A percentile compares a stretch with the other conserved stretches of the same genome.
These are phyloP conservation scores for Aurelia sp. DNA, from an alignment of 30 jellyfish, hydroid and myxozoan species.

Conservation along the genomic window DNA sequence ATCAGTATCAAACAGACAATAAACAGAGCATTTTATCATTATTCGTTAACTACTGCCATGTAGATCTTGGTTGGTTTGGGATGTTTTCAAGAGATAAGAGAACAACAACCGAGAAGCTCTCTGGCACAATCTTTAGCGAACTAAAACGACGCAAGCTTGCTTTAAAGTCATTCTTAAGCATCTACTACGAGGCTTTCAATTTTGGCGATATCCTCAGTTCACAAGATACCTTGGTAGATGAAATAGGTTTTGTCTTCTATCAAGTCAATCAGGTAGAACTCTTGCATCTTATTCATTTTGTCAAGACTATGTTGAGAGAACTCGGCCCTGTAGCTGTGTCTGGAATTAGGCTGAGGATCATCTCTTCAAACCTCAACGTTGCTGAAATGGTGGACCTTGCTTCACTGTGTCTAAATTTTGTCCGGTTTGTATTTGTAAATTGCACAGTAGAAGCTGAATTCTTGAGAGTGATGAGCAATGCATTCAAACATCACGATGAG, in stretches of 20 bases:
- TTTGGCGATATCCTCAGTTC: conserved; percentile 6
- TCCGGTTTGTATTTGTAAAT: background rate
- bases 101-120: background rate
- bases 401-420: background rate
- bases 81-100: background rate
- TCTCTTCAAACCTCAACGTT: background rate
- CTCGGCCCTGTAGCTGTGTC: conserved; percentile 11
- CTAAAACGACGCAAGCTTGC: conserved; percentile 5
- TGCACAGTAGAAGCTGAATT: background rate
- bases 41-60: background rate
- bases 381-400: conserved; percentile 1
- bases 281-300: conserved; percentile 12
- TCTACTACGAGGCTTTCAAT: conserved; percentile 14
- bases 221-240: background rate
- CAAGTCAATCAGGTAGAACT: background rate
- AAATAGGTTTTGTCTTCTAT: conserved; percentile 8
- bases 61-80: background rate
- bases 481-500: background rate
- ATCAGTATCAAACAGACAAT: background rate
- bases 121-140: background rate
- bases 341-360: conserved; percentile 1
- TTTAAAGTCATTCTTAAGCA: conserved; percentile 14
- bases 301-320: background rate
- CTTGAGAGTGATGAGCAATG: background rate
- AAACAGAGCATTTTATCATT: background rate